These are phyloP conservation scores for Parambassis ranga DNA, from an alignment of 2,797 vertebrate species.

Conservation along the genomic window DNA sequence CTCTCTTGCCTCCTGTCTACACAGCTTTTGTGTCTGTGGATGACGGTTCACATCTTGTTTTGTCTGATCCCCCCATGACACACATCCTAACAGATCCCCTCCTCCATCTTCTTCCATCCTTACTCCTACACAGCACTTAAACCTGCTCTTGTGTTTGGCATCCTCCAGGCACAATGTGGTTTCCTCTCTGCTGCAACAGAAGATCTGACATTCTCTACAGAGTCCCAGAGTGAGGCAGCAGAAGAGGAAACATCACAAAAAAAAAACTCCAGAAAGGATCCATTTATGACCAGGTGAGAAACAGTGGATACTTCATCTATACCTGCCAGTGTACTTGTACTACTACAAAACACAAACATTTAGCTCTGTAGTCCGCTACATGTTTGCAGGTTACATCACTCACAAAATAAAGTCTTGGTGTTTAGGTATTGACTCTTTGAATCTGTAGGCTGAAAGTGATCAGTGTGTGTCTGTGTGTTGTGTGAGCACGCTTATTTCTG, in stretches of 20 bases:
- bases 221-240: neutral
- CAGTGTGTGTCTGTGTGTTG: slow-evolving; percentile 8
- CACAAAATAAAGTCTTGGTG: slow-evolving; percentile 18
- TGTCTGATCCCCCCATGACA: slow-evolving; percentile 20
- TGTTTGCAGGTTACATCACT: neutral
- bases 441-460: slow-evolving; percentile 19
- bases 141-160: slow-evolving; percentile 22
- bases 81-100: neutral
- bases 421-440: neutral
- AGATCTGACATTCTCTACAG: slow-evolving; percentile 36
- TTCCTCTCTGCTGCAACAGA: slow-evolving; percentile 36
- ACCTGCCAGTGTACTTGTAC: neutral
- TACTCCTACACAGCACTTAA: slow-evolving; percentile 16
- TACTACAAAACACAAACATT: neutral
- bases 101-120: neutral
- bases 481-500: no score
- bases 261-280: slow-evolving; percentile 6
- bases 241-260: no score
- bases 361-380: neutral
- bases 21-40: slow-evolving; percentile 24
- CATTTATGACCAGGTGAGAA: slow-evolving; percentile 9
- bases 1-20: slow-evolving; percentile 16
- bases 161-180: slow-evolving; percentile 21
- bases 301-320: neutral
- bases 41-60: slow-evolving; percentile 52